Conservation (phyloP, 2,888 invertebrate species). For the Orthosia cruda region DNA sequence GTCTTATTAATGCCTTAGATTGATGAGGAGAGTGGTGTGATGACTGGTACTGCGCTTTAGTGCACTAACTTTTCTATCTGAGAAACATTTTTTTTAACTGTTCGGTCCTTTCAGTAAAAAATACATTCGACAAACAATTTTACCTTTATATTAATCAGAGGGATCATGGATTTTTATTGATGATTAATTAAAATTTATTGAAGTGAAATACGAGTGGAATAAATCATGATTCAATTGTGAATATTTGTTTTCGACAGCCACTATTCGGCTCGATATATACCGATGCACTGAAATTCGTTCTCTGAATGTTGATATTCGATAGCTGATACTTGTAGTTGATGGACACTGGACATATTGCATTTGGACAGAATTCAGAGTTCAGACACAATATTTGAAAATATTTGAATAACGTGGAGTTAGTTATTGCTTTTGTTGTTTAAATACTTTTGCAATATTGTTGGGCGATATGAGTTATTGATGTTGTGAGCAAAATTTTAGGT, state of each 20-base stretch:
- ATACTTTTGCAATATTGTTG: background rate
- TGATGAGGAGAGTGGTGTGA: no score
- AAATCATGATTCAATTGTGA: slow-evolving; percentile 1
- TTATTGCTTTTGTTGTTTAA: slow-evolving; percentile 26
- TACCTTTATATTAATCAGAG: background rate
- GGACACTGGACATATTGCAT: slow-evolving; percentile 25
- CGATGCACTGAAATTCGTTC: slow-evolving; percentile 4
- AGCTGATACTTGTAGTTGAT: slow-evolving; percentile 5
- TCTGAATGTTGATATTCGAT: slow-evolving; percentile 11
- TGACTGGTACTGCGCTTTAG: no score
- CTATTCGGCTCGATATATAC: slow-evolving; percentile 11
- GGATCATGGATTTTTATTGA: background rate
- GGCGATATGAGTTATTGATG: background rate
- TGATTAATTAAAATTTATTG: background rate
- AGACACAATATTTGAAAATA: slow-evolving; percentile 19
- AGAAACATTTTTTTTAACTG: no score
- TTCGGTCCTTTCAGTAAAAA: no score
- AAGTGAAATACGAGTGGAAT: background rate
- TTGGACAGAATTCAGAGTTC: slow-evolving; percentile 9
- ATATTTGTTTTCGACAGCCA: slow-evolving; percentile 34
- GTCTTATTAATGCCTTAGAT: no score
- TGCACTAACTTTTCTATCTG: no score
- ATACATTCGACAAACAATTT: no score
- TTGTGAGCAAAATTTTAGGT: no score
- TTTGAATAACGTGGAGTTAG: slow-evolving; percentile 18